Conservation (phyloP, 2,797 vertebrate species). For the Bryconaethiops microstoma region DNA sequence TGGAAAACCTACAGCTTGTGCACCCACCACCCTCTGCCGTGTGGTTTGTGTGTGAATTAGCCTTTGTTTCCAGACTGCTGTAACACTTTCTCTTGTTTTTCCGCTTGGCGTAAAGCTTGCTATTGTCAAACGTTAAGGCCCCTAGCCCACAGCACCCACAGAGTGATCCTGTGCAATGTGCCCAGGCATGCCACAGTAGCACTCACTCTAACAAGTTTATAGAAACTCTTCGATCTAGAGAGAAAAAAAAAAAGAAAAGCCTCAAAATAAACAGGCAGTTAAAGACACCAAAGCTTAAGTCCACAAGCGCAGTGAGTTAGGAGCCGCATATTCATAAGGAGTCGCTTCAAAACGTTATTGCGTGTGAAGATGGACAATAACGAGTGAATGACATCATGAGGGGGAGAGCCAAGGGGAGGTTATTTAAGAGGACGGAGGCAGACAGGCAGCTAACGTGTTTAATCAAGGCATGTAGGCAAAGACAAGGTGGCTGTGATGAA, state of each 20-base stretch:
- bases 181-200: slow-evolving; percentile 43
- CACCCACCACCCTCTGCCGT: background rate
- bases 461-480: slow-evolving; percentile 31
- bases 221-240: slow-evolving; percentile 43
- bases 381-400: background rate
- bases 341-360: slow-evolving; percentile 29
- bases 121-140: slow-evolving; percentile 43
- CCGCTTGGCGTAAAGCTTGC: slow-evolving; percentile 3
- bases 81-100: slow-evolving; percentile 21
- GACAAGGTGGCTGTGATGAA: slow-evolving; percentile 17
- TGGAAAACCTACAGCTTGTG: background rate
- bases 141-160: slow-evolving; percentile 50
- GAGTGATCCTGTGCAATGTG: slow-evolving; percentile 28
- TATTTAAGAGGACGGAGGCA: background rate
- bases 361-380: slow-evolving; percentile 28
- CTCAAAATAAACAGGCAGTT: slow-evolving; percentile 44
- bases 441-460: slow-evolving; percentile 38
- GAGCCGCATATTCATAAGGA: slow-evolving; percentile 24
- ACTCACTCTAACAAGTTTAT: slow-evolving; percentile 49
- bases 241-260: slow-evolving; percentile 29
- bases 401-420: slow-evolving; percentile 2
- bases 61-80: slow-evolving; percentile 5
- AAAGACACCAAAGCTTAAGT: slow-evolving; percentile 27
- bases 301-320: slow-evolving; percentile 8
- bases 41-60: slow-evolving; percentile 13